Percentiles rank a stretch among this genome's conserved stretches.
Conservation (phyloP, 2,888 invertebrate genomes). For the Eupithecia centaureata region DNA sequence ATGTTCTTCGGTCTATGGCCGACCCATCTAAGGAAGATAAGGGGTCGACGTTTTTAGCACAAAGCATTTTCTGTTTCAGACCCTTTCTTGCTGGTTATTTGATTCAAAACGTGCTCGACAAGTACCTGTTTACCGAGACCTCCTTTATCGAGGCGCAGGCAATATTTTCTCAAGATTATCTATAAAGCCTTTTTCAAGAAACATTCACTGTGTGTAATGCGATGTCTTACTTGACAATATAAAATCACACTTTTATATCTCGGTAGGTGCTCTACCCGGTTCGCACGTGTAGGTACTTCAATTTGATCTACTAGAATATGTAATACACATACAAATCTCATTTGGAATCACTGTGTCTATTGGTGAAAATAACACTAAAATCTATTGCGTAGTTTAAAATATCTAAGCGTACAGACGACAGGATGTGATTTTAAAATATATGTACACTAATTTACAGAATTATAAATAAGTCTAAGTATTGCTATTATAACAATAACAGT, state of each 20-base stretch:
- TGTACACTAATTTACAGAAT: no score
- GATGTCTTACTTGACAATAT: slow-evolving; percentile 74
- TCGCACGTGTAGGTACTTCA: no score
- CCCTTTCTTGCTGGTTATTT: slow-evolving; percentile 78
- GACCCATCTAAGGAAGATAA: slow-evolving; percentile 78
- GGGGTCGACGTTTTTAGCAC: slow-evolving; percentile 83
- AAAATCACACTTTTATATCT: slow-evolving; percentile 66
- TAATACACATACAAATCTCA: no score
- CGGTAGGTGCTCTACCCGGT: no score
- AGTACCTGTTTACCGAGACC: slow-evolving; percentile 74
- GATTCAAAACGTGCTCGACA: slow-evolving; percentile 74
- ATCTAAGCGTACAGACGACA: no score
- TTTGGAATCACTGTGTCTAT: no score
- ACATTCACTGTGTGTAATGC: slow-evolving; percentile 65
- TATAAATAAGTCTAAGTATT: neutral
- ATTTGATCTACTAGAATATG: no score
- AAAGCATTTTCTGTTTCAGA: slow-evolving; percentile 81
- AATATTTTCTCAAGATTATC: slow-evolving; percentile 79
- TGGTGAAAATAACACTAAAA: no score
- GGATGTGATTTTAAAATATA: no score
- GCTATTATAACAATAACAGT: neutral
- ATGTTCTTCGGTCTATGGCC: slow-evolving; percentile 69
- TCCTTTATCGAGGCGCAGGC: slow-evolving; percentile 70
- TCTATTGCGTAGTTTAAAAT: no score
- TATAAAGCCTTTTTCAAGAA: slow-evolving; percentile 71